Percentiles rank a stretch among this genome's conserved stretches.
These are phyloP conservation scores for Halesus radiatus DNA, from an alignment of 1,140 invertebrate species.

Conservation along the genomic window DNA sequence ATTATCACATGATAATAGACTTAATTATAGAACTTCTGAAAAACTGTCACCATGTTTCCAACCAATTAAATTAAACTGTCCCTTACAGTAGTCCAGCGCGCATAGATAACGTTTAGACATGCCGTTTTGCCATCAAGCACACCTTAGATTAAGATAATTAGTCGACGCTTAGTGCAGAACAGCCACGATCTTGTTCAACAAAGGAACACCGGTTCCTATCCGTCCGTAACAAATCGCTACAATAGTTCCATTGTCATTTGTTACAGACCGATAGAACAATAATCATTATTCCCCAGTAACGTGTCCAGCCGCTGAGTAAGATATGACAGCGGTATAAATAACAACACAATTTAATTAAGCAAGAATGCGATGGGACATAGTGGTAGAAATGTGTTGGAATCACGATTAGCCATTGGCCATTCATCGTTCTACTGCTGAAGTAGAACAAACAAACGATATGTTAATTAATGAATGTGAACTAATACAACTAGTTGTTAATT, in stretches of 20 bases:
- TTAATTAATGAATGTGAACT: background rate
- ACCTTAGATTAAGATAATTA: no score
- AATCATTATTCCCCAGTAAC: background rate
- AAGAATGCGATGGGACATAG: background rate
- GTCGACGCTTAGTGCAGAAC: no score
- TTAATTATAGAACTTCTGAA: no score
- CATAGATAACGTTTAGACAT: no score
- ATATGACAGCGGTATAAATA: conserved; percentile 30
- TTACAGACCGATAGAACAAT: background rate
- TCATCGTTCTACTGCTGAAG: background rate
- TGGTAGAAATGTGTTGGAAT: background rate
- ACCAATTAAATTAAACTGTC: no score
- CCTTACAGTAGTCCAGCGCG: no score
- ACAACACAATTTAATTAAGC: conserved; percentile 19
- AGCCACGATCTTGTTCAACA: no score
- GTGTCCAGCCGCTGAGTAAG: conserved; percentile 4
- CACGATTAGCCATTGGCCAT: conserved; percentile 8
- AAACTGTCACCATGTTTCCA: no score
- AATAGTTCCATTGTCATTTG: conserved; percentile 2
- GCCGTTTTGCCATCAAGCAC: no score
- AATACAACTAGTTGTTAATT: background rate
- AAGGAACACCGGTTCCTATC: no score
- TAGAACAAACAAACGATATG: no score
- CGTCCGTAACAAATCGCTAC: background rate
- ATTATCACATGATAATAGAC: no score